phyloP scores from a whole-genome alignment of 1,140 invertebrate genomes.

The Pogonus chalceus region DNA sequence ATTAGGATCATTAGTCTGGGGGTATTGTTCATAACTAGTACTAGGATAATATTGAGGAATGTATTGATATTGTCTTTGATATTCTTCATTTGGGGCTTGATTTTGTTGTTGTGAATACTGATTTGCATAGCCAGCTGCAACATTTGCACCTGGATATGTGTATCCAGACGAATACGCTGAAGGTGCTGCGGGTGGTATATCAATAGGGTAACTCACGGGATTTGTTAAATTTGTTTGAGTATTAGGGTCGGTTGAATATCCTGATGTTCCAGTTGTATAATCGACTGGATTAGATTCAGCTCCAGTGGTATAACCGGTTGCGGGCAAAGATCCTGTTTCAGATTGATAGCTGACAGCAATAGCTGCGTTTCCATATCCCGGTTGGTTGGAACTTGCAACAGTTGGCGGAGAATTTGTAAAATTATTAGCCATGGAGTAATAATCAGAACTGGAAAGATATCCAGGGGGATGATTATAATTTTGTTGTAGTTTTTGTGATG shows the following conservation, averaged over 20 bases:
- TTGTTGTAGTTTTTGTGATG: too few relatives aligned
- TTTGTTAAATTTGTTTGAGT: too few relatives aligned
- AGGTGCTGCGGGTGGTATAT: too few relatives aligned
- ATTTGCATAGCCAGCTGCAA: background rate
- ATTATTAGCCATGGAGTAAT: too few relatives aligned
- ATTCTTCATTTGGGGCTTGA: background rate
- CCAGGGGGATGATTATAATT: too few relatives aligned
- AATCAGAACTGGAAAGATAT: too few relatives aligned
- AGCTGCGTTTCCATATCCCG: too few relatives aligned
- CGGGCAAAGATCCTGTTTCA: background rate
- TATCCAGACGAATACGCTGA: background rate
- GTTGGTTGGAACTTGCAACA: too few relatives aligned
- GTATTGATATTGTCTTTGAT: background rate
- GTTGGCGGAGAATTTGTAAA: too few relatives aligned
- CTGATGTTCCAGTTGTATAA: background rate
- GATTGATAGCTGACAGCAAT: background rate
- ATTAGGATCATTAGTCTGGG: too few relatives aligned
- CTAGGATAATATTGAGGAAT: background rate
- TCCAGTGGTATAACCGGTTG: background rate
- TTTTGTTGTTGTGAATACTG: background rate
- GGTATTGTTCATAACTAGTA: slow-evolving; percentile 14
- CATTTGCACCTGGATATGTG: background rate
- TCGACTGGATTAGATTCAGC: too few relatives aligned
- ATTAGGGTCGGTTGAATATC: background rate
- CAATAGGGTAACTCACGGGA: too few relatives aligned